Evolutionary conservation across 2,888 invertebrate species (phyloP).

Genomic region (Rhopalosiphum nymphaeae): DNA sequence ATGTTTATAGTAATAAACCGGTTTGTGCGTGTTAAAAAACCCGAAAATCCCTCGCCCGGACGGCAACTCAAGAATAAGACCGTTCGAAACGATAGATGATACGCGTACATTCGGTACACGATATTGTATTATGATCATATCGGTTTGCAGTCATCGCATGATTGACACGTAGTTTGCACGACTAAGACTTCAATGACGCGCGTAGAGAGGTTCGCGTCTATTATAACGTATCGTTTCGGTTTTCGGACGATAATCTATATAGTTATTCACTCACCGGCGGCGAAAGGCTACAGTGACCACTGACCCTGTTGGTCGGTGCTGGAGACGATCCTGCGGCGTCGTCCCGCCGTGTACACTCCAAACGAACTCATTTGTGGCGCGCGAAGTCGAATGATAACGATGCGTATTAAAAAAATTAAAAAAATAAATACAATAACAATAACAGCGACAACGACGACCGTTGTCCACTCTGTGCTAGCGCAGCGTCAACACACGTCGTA

Average conservation of each 20-base stretch:
- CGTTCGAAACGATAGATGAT: not conserved
- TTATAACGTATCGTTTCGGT: not conserved
- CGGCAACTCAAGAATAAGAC: not conserved
- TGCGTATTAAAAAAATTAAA: no score
- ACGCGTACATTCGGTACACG: not conserved
- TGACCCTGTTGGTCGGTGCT: not conserved
- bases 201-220: not conserved
- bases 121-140: not conserved
- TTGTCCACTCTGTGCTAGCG: not conserved
- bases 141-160: not conserved
- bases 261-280: not conserved
- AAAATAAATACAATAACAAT: not conserved
- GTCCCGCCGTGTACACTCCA: not conserved
- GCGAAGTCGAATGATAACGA: not conserved
- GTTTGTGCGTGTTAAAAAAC: not conserved
- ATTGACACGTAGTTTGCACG: not conserved
- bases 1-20: slow-evolving; percentile 14
- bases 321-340: not conserved
- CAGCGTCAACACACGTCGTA: not conserved
- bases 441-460: no score
- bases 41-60: not conserved
- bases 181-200: not conserved
- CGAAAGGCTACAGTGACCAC: not conserved
- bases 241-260: not conserved
- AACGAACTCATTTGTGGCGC: not conserved